phyloP scores from a whole-genome alignment of 1,140 invertebrate species.

The Cherax quadricarinatus region DNA sequence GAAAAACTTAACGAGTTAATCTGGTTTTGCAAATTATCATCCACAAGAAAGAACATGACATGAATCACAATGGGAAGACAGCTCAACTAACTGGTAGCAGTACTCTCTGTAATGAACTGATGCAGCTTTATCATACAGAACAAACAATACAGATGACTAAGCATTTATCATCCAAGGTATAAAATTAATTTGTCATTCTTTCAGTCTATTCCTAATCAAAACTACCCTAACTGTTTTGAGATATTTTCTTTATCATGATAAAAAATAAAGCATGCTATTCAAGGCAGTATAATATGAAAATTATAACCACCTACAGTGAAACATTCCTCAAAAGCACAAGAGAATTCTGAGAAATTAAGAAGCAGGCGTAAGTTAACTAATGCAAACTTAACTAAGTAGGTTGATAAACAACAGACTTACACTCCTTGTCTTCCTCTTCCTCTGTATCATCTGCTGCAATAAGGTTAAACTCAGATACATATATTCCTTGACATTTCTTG shows the following conservation, averaged over 20 bases:
- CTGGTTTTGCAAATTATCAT: too few relatives aligned
- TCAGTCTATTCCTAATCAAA: neutral
- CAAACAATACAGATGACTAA: too few relatives aligned
- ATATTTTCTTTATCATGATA: neutral
- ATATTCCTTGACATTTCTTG: conserved; percentile 24
- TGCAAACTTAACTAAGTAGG: neutral
- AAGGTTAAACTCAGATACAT: conserved; percentile 32
- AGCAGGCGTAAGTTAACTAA: conserved; percentile 1
- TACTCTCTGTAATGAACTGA: too few relatives aligned
- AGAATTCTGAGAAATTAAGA: neutral
- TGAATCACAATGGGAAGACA: too few relatives aligned
- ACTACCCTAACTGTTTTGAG: neutral
- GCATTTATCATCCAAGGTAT: too few relatives aligned
- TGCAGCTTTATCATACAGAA: too few relatives aligned
- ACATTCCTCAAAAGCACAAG: neutral
- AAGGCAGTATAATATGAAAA: neutral
- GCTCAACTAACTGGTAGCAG: too few relatives aligned
- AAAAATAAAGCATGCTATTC: neutral
- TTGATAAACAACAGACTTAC: conserved; percentile 44
- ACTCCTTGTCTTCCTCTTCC: conserved; percentile 63
- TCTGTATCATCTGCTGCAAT: conserved; percentile 66
- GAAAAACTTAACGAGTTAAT: too few relatives aligned
- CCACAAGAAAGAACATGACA: too few relatives aligned
- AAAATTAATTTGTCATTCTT: too few relatives aligned
- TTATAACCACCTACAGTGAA: neutral